Evolutionary conservation across 2,113 vertebrate species (phyloP).

Genomic region (Cercocebus atys): DNA sequence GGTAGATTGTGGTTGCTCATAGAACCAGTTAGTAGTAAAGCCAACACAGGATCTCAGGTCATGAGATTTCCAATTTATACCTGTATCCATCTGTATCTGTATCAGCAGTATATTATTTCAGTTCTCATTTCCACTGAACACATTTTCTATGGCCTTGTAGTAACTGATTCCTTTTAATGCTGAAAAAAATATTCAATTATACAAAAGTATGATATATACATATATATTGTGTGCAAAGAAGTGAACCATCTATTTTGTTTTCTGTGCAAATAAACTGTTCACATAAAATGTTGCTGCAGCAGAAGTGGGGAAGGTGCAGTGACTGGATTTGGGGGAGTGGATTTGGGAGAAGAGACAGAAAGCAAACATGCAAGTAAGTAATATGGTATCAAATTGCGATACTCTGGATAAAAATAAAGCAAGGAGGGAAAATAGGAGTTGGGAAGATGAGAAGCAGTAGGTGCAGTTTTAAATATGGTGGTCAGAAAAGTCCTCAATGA

Average conservation of each 20-base stretch:
- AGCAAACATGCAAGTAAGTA: background rate
- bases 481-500: background rate
- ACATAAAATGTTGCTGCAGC: background rate
- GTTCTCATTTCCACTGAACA: background rate
- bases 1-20: background rate
- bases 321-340: background rate
- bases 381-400: background rate
- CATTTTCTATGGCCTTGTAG: background rate
- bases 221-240: background rate
- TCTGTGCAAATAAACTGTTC: background rate
- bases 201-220: background rate
- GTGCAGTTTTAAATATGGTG: background rate
- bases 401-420: background rate
- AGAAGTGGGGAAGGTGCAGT: background rate
- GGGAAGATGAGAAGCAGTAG: background rate
- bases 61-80: background rate
- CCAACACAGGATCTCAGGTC: background rate
- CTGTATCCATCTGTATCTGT: background rate
- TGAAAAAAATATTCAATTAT: background rate
- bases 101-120: background rate
- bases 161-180: background rate
- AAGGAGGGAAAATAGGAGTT: background rate
- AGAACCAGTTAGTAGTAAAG: background rate
- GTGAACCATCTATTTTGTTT: background rate
- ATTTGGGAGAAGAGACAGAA: background rate